Evolutionary conservation across 2,888 invertebrate species (phyloP), one percentile per base, ranked within the genome.

Genomic region (Eristalis tenax): DNA sequence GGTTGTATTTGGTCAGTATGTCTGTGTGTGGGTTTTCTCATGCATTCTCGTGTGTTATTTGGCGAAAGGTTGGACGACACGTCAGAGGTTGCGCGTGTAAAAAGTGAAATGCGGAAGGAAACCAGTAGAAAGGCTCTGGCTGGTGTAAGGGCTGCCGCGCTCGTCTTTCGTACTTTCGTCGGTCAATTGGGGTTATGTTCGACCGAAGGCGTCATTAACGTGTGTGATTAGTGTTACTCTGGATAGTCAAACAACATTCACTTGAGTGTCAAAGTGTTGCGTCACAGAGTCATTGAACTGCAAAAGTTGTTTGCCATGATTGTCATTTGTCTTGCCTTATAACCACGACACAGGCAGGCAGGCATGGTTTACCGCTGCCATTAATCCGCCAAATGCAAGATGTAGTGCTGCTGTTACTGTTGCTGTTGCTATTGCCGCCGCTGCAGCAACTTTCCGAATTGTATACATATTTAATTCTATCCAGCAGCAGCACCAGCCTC

Each of bases 251-350:
- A 50, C 50, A 50, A 50, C 50, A 50, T 50, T 50, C 6, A 61
- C 40, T 59, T 18, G 71, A 40, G 57, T 65, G 50, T 69, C 59
- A 74, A 69, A 57, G 35, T 66, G 40, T 71, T 75, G 32, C 71
- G 23, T 80, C 65, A 66, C 32, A 38, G n/a, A 74, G 75, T 80
- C 77, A 77, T 64, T 79, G 80, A 74, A 50, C 64, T 77, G 68
- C 38, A 70, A 65, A 74, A 78, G 78, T 71, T 22, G 70, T 63
- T 86, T 61, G 23, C 78, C 81, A 69, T 82, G 82, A 80, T 69
- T 76, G 56, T 26, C 18, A 38, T 77, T 61, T 75, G 32, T 59
- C 35, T 59, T 10, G 50, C 83, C 64, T 71, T 59, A 76, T 65
- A 75, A 38, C 56, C n/a, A 26, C 50, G 50, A 6, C 50, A 6